Percentiles rank a stretch among this genome's conserved stretches.
phyloP scores from a whole-genome alignment of 1,140 invertebrate species.

The Nebria ingens region DNA sequence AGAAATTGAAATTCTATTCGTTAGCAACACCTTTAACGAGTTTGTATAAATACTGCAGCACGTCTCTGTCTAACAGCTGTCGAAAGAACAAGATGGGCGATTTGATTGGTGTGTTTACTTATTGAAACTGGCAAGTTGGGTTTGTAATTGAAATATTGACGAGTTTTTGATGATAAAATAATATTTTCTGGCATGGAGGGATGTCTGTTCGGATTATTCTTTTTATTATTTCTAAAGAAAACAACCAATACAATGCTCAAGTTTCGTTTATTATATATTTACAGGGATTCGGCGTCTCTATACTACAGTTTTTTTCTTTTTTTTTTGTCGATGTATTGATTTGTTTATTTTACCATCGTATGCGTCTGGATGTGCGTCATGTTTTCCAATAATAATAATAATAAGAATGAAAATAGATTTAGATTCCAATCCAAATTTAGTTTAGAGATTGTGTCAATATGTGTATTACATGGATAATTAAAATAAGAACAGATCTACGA shows the following conservation, averaged over 20 bases:
- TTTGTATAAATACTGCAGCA: neutral
- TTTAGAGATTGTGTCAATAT: too few species aligned
- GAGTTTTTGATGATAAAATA: slow-evolving; percentile 7
- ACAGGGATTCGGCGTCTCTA: too few species aligned
- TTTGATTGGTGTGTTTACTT: neutral
- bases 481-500: too few species aligned
- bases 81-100: neutral
- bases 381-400: too few species aligned
- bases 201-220: neutral
- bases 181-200: neutral
- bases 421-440: too few species aligned
- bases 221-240: slow-evolving; percentile 9
- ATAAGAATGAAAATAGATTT: too few species aligned
- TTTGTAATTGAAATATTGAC: slow-evolving; percentile 4
- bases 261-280: too few species aligned
- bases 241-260: too few species aligned
- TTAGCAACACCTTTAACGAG: neutral
- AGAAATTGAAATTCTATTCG: neutral
- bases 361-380: too few species aligned
- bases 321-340: too few species aligned
- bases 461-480: too few species aligned
- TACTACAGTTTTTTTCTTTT: too few species aligned
- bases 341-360: neutral
- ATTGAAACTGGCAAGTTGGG: neutral
- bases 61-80: neutral